Evolutionary conservation across 30 jellyfish, hydroid and myxozoan species (phyloP).

Genomic region (Aurelia aurita): DNA sequence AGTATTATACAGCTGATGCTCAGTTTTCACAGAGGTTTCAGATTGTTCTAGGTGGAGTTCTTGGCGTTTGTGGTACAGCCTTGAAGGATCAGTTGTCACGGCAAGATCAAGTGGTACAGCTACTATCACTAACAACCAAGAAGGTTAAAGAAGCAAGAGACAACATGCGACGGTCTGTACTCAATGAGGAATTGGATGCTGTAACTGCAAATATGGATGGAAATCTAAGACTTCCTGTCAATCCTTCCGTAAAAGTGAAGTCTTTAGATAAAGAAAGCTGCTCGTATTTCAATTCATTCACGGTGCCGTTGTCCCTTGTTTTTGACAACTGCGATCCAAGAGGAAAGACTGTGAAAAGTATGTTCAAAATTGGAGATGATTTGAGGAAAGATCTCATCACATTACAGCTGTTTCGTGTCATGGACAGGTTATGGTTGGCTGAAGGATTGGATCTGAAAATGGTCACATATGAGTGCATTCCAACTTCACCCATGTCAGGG

Average conservation of each 20-base stretch:
- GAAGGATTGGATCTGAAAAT: slow-evolving; percentile 88
- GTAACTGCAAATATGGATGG: slow-evolving; percentile 62
- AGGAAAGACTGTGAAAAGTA: slow-evolving; percentile 73
- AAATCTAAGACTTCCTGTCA: slow-evolving; percentile 75
- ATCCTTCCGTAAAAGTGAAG: slow-evolving; percentile 80
- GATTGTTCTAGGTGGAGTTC: slow-evolving; percentile 88
- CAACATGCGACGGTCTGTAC: slow-evolving; percentile 55
- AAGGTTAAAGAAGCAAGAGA: slow-evolving; percentile 80
- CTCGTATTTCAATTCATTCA: slow-evolving; percentile 80
- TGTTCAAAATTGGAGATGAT: slow-evolving; percentile 98
- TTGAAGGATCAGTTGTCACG: slow-evolving; percentile 81
- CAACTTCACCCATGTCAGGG: slow-evolving; percentile 94
- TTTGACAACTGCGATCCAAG: slow-evolving; percentile 83
- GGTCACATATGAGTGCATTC: slow-evolving; percentile 88
- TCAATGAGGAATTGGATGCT: slow-evolving; percentile 56
- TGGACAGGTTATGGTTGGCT: slow-evolving; percentile 90
- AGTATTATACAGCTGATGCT: slow-evolving; percentile 87
- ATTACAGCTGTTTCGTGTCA: slow-evolving; percentile 84
- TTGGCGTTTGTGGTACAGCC: slow-evolving; percentile 87
- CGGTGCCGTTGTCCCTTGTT: slow-evolving; percentile 86
- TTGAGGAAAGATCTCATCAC: slow-evolving; percentile 92
- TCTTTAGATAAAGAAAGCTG: slow-evolving; percentile 61
- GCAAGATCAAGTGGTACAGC: slow-evolving; percentile 80
- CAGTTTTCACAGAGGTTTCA: slow-evolving; percentile 96
- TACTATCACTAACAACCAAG: slow-evolving; percentile 68